These are phyloP conservation scores for Rutilus rutilus DNA, from an alignment of 2,113 vertebrate species.

Conservation along the genomic window DNA sequence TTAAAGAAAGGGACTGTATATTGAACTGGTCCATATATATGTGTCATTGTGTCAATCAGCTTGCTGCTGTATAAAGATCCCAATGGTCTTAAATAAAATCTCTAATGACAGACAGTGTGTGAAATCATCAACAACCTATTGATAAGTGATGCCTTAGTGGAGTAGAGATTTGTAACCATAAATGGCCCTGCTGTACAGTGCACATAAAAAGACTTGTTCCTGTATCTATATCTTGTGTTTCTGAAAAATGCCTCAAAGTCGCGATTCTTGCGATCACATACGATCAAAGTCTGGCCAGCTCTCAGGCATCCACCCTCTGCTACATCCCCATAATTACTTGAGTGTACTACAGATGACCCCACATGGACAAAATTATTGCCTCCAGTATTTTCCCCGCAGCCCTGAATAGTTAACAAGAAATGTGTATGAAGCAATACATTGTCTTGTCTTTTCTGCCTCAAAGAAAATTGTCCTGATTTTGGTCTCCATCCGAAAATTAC, in stretches of 20 bases:
- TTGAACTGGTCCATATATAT: not conserved
- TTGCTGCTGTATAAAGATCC: not conserved
- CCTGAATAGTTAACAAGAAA: slow-evolving; percentile 60
- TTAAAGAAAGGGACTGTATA: not conserved
- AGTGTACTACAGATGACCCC: slow-evolving; percentile 75
- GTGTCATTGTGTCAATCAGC: not conserved
- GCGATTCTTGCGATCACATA: slow-evolving; percentile 40
- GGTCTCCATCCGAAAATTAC: slow-evolving; percentile 83
- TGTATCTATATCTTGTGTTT: slow-evolving; percentile 38
- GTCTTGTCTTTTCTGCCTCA: slow-evolving; percentile 45
- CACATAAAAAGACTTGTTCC: slow-evolving; percentile 33
- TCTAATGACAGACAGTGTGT: not conserved
- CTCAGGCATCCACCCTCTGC: slow-evolving; percentile 69
- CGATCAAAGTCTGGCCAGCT: slow-evolving; percentile 59
- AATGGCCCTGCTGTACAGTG: not conserved
- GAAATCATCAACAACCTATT: not conserved
- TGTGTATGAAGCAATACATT: slow-evolving; percentile 58
- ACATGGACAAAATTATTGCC: slow-evolving; percentile 66
- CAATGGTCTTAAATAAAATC: not conserved
- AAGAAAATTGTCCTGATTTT: slow-evolving; percentile 57
- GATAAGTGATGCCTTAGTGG: not conserved
- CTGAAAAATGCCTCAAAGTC: slow-evolving; percentile 36
- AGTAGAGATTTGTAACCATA: not conserved
- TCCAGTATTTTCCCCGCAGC: slow-evolving; percentile 43
- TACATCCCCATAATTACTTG: slow-evolving; percentile 80